Percentiles rank a stretch among this genome's conserved stretches.
phyloP scores from a whole-genome alignment of 2,888 invertebrate species.

The Polydrusus pterygomalis region DNA sequence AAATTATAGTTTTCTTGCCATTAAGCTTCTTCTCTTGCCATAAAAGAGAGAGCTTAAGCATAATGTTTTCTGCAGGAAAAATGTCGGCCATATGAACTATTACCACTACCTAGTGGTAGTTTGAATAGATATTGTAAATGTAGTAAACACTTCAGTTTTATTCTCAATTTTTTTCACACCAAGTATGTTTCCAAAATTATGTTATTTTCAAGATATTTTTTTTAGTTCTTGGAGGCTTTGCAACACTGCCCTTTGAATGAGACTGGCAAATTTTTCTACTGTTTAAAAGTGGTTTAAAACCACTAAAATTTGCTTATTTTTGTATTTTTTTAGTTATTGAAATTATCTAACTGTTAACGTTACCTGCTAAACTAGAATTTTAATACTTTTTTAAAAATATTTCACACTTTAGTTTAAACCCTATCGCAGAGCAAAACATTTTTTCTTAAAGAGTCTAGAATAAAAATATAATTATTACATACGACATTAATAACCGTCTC shows the following conservation, averaged over 20 bases:
- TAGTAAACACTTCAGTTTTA: constrained; percentile 1
- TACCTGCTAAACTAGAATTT: background rate
- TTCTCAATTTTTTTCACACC: constrained; percentile 19
- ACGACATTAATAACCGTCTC: too few species aligned
- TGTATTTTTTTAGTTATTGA: constrained; percentile 28
- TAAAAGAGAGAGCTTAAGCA: background rate
- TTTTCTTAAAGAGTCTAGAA: too few species aligned
- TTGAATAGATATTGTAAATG: constrained; percentile 6
- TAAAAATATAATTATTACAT: too few species aligned
- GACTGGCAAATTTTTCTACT: constrained; percentile 68
- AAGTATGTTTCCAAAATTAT: constrained; percentile 41
- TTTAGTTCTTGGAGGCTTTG: constrained; percentile 63
- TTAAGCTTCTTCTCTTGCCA: background rate
- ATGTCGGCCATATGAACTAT: background rate
- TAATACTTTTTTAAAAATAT: background rate
- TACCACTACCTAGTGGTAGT: constrained; percentile 5
- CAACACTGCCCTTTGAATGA: constrained; percentile 68
- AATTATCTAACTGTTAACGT: constrained; percentile 6
- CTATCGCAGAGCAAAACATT: background rate
- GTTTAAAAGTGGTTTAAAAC: constrained; percentile 63
- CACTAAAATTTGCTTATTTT: constrained; percentile 40
- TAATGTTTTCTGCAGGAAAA: background rate
- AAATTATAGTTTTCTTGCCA: too few species aligned
- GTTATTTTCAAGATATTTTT: constrained; percentile 39
- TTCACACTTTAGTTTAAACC: background rate